phyloP scores from a whole-genome alignment of 2,797 vertebrate genomes.

The Poliocrania exsul region DNA sequence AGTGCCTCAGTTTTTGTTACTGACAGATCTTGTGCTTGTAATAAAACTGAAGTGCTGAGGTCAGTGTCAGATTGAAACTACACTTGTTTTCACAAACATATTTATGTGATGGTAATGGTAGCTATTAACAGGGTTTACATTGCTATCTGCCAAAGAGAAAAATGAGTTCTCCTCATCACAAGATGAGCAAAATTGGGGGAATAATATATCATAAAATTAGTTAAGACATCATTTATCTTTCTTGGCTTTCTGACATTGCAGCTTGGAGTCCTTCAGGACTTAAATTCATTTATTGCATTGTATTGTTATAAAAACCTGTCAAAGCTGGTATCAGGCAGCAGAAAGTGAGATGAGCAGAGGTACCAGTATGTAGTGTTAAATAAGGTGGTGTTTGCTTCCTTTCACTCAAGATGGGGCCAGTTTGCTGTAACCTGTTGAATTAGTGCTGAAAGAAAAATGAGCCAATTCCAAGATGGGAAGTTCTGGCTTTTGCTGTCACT shows the following conservation, averaged over 20 bases:
- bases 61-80: conserved; percentile 58
- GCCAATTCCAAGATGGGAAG: background rate
- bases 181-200: conserved; percentile 61
- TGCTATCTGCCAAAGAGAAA: conserved; percentile 66
- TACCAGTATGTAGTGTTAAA: conserved; percentile 47
- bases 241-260: conserved; percentile 31
- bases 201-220: conserved; percentile 79
- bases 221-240: conserved; percentile 78
- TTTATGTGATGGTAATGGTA: conserved; percentile 60
- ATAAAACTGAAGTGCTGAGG: conserved; percentile 71
- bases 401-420: background rate
- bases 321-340: conserved; percentile 18
- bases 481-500: background rate
- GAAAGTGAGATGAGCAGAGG: conserved; percentile 8
- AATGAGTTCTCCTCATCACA: conserved; percentile 65
- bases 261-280: conserved; percentile 47
- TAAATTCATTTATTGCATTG: conserved; percentile 66
- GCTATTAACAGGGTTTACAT: conserved; percentile 72
- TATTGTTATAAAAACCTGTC: conserved; percentile 57
- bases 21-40: conserved; percentile 60
- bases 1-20: conserved; percentile 70
- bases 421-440: conserved; percentile 25
- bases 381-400: conserved; percentile 4
- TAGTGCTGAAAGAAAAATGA: background rate
- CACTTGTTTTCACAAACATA: conserved; percentile 63